Evolutionary conservation across 2,113 vertebrate species (phyloP).

Genomic region (Aegithalos caudatus): DNA sequence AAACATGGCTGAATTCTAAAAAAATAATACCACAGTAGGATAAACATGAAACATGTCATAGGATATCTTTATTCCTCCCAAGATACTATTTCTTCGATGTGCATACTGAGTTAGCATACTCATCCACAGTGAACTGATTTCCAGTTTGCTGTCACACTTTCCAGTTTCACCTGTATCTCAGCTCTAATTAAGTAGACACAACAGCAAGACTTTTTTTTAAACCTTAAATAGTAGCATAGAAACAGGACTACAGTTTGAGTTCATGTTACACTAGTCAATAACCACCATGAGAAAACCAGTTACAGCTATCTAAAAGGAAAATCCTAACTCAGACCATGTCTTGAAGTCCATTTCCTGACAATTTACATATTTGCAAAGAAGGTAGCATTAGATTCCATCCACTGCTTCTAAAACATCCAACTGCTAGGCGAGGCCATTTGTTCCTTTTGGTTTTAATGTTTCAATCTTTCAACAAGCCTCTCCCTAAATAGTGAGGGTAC

Average conservation of each 20-base stretch:
- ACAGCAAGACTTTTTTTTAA: background rate
- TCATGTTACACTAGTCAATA: background rate
- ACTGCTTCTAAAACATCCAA: background rate
- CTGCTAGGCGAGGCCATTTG: accelerated
- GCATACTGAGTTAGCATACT: background rate
- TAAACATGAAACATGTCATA: background rate
- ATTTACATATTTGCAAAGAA: background rate
- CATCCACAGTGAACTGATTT: background rate
- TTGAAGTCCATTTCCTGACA: background rate
- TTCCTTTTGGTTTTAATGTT: background rate
- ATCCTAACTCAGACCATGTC: background rate
- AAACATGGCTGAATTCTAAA: background rate
- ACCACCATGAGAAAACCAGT: background rate
- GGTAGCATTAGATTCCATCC: background rate
- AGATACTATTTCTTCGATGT: background rate
- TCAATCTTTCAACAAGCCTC: background rate
- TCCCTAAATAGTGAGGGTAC: background rate
- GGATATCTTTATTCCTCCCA: background rate
- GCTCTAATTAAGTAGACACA: background rate
- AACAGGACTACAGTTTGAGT: background rate
- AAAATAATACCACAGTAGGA: background rate
- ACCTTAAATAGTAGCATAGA: background rate
- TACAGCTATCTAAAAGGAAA: background rate
- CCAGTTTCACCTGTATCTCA: background rate
- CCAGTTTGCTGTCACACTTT: background rate